These are phyloP conservation scores for Perccottus glenii DNA, from an alignment of 2,113 vertebrate genomes.

Conservation along the genomic window DNA sequence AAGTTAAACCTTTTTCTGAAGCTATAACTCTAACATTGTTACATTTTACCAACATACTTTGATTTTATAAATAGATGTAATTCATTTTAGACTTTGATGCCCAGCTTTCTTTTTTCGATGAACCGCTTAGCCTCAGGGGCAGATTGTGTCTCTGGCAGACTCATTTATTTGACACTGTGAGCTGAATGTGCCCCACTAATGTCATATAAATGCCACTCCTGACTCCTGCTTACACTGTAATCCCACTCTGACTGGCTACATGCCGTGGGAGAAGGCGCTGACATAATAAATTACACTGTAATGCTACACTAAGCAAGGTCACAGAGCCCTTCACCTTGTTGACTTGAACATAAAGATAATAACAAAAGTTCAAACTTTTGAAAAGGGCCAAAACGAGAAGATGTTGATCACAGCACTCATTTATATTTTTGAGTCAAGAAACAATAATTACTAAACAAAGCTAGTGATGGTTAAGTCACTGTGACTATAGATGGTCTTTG, in stretches of 20 bases:
- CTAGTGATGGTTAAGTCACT: too few species aligned
- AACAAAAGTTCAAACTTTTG: neutral
- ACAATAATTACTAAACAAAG: too few species aligned
- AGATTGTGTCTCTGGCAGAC: constrained; percentile 37
- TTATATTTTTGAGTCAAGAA: too few species aligned
- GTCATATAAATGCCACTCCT: constrained; percentile 58
- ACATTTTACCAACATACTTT: neutral
- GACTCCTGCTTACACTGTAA: constrained; percentile 45
- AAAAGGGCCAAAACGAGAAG: too few species aligned
- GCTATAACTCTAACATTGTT: neutral
- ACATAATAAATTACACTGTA: constrained; percentile 53
- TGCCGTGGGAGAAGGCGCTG: constrained; percentile 42
- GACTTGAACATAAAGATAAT: neutral
- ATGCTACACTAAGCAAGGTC: constrained; percentile 37
- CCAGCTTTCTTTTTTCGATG: constrained; percentile 30
- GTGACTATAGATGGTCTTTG: too few species aligned
- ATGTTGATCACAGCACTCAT: too few species aligned
- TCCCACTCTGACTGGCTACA: constrained; percentile 43
- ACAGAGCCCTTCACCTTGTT: constrained; percentile 6
- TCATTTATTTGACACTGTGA: constrained; percentile 47
- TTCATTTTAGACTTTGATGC: constrained; percentile 15
- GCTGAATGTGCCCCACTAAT: constrained; percentile 60
- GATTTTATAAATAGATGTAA: constrained; percentile 8
- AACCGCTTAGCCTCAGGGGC: constrained; percentile 31
- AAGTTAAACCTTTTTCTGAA: neutral